Evolutionary conservation across 2,888 invertebrate species (phyloP), one percentile per base, ranked within the genome.

Genomic region (Bombylius major): DNA sequence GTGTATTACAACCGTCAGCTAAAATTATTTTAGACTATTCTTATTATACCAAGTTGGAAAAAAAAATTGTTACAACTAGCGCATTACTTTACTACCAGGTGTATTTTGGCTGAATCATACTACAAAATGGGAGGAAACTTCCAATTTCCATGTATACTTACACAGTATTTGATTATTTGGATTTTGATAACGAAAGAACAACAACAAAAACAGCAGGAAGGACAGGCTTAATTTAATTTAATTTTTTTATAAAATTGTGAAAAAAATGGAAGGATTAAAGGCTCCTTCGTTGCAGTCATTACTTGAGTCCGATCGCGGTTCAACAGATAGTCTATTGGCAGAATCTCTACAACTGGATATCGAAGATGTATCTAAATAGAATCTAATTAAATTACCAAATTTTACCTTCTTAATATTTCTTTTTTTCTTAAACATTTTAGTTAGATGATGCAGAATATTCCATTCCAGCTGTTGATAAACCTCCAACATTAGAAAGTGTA

Each of bases 391-490:
- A 53, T 53, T 23, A 48, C 14, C 48, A 52, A 56, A 44, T 51
- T 34, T 47, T 48, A 12, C 12, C 23, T 12, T 49, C 32, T 23
- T 50, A n/a, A 50, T 50, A 49, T 51, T 33, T 32, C 12, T 50
- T 7, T 42, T 44, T 54, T 46, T 33, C 23, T 49, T n/a, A 13
- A 33, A 50, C 13, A 13, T 47, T 77, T 55, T 65, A 89, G 89
- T 75, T 89, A 62, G 88, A 89, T 70, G 89, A 88, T 76, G 80
- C 81, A 51, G 89, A 90, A 70, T 89, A 85, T 73, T 84, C 86
- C 62, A 83, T 90, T 66, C 87, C 87, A 50, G 80, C 84, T n/a
- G 80, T 87, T 56, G 84, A 83, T 58, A 79, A 82, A 62, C 77
- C 86, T 60, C 89, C 88, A 14, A 84, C 89, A 0, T 73, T 91